phyloP scores from a whole-genome alignment of 1,140 invertebrate species.

The Nixonia krombeini region DNA sequence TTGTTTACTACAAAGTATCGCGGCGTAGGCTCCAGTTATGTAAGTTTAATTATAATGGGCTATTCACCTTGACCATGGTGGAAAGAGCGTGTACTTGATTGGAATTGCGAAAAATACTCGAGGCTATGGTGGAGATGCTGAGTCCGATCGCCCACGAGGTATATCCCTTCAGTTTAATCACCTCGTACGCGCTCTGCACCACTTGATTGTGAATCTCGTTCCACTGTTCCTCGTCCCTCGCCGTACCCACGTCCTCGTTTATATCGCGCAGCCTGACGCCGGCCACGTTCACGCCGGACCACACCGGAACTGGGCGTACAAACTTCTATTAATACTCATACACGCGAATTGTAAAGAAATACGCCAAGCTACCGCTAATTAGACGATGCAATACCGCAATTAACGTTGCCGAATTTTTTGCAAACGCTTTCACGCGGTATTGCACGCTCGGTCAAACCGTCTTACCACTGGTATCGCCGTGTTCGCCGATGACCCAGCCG shows the following conservation, averaged over 20 bases:
- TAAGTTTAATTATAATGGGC: background rate
- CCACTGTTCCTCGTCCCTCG: conserved; percentile 85
- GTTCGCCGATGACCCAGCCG: conserved; percentile 92
- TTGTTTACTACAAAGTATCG: too few species aligned
- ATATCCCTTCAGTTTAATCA: conserved; percentile 92
- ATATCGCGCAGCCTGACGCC: conserved; percentile 86
- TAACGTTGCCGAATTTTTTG: too few species aligned
- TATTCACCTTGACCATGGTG: conserved; percentile 82
- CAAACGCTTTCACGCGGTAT: too few species aligned
- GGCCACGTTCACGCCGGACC: conserved; percentile 93
- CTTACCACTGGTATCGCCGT: conserved; percentile 84
- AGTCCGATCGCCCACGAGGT: conserved; percentile 93
- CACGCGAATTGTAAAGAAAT: too few species aligned
- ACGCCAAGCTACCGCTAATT: too few species aligned
- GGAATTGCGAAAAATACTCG: conserved; percentile 83
- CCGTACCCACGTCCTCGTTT: conserved; percentile 80
- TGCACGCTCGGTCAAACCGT: too few species aligned
- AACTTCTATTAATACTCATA: too few species aligned
- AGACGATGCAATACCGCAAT: too few species aligned
- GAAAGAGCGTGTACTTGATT: conserved; percentile 86
- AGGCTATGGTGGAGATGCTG: conserved; percentile 81
- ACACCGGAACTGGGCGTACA: conserved; percentile 86
- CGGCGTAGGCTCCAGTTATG: too few species aligned
- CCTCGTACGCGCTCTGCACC: conserved; percentile 87
- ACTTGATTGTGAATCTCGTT: conserved; percentile 83